These are phyloP conservation scores for Melikaiella ostensackeni DNA, from an alignment of 2,888 invertebrate species.

Conservation along the genomic window DNA sequence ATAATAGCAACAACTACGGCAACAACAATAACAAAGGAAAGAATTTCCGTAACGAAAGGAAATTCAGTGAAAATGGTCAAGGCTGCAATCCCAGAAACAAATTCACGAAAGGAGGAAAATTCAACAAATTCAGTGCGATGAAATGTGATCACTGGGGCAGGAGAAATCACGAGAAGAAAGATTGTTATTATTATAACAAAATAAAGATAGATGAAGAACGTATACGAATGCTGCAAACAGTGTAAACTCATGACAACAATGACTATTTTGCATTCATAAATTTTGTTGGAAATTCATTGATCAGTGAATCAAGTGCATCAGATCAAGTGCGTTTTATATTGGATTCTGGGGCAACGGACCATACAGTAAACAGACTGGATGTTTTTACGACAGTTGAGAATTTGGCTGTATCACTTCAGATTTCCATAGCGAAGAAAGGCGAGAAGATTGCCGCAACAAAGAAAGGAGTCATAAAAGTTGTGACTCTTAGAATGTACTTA, in stretches of 20 bases:
- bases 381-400: background rate
- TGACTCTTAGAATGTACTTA: no score
- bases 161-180: constrained; percentile 8
- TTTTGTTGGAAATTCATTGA: constrained; percentile 2
- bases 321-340: background rate
- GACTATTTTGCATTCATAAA: constrained; percentile 7
- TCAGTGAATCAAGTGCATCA: background rate
- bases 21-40: no score
- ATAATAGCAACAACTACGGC: no score
- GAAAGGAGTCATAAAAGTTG: no score
- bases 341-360: no score
- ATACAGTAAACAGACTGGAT: background rate
- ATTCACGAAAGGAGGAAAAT: no score
- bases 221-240: constrained; percentile 6
- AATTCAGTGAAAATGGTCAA: no score
- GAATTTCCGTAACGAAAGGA: no score
- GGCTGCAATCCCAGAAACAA: no score
- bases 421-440: constrained; percentile 63
- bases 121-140: no score
- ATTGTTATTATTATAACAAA: constrained; percentile 11
- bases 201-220: constrained; percentile 3
- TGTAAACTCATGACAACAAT: background rate
- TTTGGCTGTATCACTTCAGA: constrained; percentile 41
- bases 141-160: background rate
- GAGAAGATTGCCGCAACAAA: constrained; percentile 63